Evolutionary conservation across 2,113 vertebrate genomes (phyloP).

Genomic region (Pavo muticus): DNA sequence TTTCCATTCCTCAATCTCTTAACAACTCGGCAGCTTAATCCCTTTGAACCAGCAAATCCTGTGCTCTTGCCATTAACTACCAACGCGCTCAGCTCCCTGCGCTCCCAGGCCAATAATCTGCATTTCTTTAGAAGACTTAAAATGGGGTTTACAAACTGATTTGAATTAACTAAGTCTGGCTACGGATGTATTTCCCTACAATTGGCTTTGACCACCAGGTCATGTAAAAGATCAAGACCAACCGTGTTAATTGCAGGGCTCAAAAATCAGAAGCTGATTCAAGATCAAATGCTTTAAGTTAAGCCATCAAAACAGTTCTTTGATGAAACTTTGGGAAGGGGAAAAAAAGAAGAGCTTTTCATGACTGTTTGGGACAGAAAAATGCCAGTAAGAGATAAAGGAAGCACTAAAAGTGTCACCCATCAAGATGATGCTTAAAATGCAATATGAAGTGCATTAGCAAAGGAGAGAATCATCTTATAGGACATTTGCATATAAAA

Average conservation of each 20-base stretch:
- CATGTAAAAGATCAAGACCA: not conserved
- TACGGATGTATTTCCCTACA: not conserved
- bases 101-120: not conserved
- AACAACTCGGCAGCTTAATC: not conserved
- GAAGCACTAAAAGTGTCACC: not conserved
- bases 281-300: slow-evolving; percentile 44
- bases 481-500: slow-evolving; percentile 40
- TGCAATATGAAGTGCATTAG: not conserved
- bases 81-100: not conserved
- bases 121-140: not conserved
- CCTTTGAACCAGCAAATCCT: not conserved
- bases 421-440: slow-evolving; percentile 9
- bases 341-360: not conserved
- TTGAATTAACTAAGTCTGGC: slow-evolving; percentile 18
- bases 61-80: not conserved
- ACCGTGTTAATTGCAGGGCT: not conserved
- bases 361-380: not conserved
- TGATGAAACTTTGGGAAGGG: not conserved
- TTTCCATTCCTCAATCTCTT: not conserved
- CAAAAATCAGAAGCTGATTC: slow-evolving; percentile 20
- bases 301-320: not conserved
- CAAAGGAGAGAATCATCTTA: not conserved
- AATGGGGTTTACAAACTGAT: not conserved
- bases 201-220: not conserved
- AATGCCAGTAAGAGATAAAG: not conserved